Evolutionary conservation across 2,888 invertebrate species (phyloP).

Genomic region (Temnothorax unifasciatus): DNA sequence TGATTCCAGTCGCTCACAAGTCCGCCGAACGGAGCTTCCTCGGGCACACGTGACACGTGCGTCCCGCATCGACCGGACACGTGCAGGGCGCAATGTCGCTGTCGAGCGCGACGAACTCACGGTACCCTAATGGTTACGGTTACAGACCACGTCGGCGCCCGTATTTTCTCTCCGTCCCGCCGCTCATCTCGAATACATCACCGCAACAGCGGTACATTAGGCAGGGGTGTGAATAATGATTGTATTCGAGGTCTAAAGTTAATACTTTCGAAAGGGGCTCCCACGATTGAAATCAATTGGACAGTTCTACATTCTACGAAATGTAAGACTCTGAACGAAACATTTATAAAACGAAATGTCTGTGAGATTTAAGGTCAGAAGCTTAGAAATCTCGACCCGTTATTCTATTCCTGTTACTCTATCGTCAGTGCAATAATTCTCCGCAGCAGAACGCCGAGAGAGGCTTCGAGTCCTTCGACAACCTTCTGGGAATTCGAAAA

Average conservation of each 20-base stretch:
- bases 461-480: constrained; percentile 21
- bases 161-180: constrained; percentile 39
- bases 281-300: no score
- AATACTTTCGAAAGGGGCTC: background rate
- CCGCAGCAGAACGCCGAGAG: constrained; percentile 9
- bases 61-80: constrained; percentile 74
- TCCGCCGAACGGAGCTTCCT: constrained; percentile 64
- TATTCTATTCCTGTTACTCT: background rate
- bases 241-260: constrained; percentile 3
- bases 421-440: constrained; percentile 27
- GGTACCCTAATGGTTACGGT: constrained; percentile 61
- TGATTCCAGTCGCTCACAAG: background rate
- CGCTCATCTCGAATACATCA: constrained; percentile 53
- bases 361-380: background rate
- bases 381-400: no score
- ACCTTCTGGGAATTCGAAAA: constrained; percentile 45
- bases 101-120: constrained; percentile 50
- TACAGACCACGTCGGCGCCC: constrained; percentile 51
- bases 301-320: background rate
- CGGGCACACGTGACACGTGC: constrained; percentile 75
- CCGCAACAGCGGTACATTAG: constrained; percentile 49
- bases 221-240: constrained; percentile 37
- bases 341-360: background rate
- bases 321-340: background rate
- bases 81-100: constrained; percentile 66